Conservation (phyloP, 2,113 vertebrate genomes). For the Beaufortia kweichowensis region DNA sequence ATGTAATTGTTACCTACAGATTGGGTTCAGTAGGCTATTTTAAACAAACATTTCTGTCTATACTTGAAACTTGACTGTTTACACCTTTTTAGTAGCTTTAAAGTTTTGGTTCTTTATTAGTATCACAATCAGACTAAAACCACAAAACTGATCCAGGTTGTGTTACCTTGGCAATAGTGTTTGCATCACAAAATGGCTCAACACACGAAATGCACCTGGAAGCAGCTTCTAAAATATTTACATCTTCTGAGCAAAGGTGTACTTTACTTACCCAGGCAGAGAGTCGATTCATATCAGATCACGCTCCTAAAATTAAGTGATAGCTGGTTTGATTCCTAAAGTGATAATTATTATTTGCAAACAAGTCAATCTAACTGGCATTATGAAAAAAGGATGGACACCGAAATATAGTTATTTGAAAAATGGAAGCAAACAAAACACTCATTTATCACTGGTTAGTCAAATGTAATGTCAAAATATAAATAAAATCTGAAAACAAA, state of each 20-base stretch:
- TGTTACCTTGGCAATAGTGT: constrained; percentile 5
- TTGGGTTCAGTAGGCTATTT: too few relatives aligned
- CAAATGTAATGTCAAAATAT: not conserved
- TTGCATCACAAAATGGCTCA: constrained; percentile 34
- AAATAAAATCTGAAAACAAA: not conserved
- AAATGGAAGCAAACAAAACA: not conserved
- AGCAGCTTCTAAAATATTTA: constrained; percentile 41
- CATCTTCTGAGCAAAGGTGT: constrained; percentile 3
- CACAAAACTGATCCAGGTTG: not conserved
- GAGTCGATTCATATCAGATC: not conserved
- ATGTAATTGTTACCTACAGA: too few relatives aligned
- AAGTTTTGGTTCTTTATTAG: not conserved
- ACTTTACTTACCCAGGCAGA: not conserved
- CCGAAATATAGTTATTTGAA: not conserved
- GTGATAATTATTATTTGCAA: not conserved
- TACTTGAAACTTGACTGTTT: not conserved
- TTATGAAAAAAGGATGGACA: too few relatives aligned
- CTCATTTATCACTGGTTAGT: not conserved
- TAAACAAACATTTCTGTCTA: too few relatives aligned
- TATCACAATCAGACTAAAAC: not conserved
- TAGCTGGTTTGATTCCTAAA: too few relatives aligned
- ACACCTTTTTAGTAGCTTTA: not conserved
- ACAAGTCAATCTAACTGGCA: not conserved
- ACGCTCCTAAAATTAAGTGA: too few relatives aligned
- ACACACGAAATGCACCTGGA: constrained; percentile 27